These are phyloP conservation scores for Dendrophyllia cribrosa DNA, from an alignment of 64 coral and sea anemone species.

Conservation along the genomic window DNA sequence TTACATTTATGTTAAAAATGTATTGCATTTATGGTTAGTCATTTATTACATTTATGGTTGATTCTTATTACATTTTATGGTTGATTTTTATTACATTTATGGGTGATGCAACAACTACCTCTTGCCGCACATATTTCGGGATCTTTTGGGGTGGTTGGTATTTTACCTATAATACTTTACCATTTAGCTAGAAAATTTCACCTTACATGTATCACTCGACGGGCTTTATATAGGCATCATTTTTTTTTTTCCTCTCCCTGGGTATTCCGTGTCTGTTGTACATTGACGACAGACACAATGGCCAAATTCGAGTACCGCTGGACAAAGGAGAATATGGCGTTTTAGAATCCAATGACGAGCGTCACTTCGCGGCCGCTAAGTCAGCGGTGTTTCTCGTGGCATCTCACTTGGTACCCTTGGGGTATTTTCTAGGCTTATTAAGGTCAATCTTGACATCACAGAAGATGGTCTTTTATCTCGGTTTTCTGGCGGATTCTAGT, in stretches of 20 bases:
- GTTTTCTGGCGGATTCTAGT: constrained; percentile 42
- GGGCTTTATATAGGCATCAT: constrained; percentile 7
- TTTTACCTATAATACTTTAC: constrained; percentile 20
- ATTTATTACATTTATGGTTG: too few relatives aligned
- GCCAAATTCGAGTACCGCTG: constrained; percentile 20
- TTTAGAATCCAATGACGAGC: not conserved
- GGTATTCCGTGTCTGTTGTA: constrained; percentile 31
- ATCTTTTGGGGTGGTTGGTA: constrained; percentile 40
- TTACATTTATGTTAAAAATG: too few relatives aligned
- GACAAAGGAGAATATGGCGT: constrained; percentile 24
- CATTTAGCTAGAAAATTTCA: constrained; percentile 39
- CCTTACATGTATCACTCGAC: constrained; percentile 29
- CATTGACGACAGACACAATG: constrained; percentile 60
- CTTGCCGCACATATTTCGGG: constrained; percentile 22
- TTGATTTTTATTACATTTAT: too few relatives aligned
- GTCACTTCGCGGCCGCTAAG: constrained; percentile 54
- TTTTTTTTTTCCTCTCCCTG: constrained; percentile 6
- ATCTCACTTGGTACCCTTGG: constrained; percentile 51
- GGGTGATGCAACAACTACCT: too few relatives aligned
- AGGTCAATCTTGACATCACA: constrained; percentile 54
- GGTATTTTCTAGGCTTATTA: constrained; percentile 62
- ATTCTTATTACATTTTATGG: too few relatives aligned
- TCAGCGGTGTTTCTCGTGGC: constrained; percentile 53
- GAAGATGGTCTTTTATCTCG: constrained; percentile 48
- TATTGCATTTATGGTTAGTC: too few relatives aligned